Evolutionary conservation across 2,113 vertebrate species (phyloP).

Genomic region (Antechinus stuartii): DNA sequence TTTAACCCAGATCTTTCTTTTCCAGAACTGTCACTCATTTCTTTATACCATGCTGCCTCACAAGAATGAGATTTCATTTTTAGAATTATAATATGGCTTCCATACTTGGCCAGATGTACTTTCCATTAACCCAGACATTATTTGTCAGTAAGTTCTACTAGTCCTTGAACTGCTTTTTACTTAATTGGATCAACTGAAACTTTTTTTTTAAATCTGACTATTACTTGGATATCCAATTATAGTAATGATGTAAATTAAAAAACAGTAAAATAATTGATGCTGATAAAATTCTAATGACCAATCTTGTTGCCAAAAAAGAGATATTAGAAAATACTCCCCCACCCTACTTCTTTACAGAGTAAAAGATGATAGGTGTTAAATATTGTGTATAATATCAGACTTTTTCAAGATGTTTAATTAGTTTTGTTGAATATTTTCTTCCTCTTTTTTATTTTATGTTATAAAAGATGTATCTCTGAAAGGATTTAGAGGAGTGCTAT

Average conservation of each 20-base stretch:
- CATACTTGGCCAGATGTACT: not conserved
- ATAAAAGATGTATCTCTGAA: not conserved
- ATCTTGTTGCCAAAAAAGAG: not conserved
- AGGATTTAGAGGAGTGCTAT: not conserved
- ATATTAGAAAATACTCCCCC: not conserved
- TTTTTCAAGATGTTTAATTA: not conserved
- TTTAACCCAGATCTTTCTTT: not conserved
- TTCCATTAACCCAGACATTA: conserved; percentile 13
- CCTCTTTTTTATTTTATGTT: not conserved
- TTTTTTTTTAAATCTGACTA: not conserved
- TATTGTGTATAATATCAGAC: not conserved
- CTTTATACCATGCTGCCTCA: no score
- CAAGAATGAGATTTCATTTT: not conserved
- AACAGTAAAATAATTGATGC: not conserved
- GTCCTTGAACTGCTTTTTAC: not conserved
- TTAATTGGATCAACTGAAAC: not conserved
- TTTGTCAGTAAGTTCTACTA: not conserved
- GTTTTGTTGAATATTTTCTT: not conserved
- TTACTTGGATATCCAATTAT: not conserved
- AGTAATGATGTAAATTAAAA: not conserved
- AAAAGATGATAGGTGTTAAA: not conserved
- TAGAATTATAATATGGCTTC: not conserved
- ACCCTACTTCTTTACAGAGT: not conserved
- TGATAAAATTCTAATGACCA: not conserved
- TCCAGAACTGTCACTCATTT: not conserved